Percentiles rank a stretch among this genome's conserved stretches.
Evolutionary conservation across 2,888 invertebrate genomes (phyloP).

Genomic region (Eupsilia transversa): DNA sequence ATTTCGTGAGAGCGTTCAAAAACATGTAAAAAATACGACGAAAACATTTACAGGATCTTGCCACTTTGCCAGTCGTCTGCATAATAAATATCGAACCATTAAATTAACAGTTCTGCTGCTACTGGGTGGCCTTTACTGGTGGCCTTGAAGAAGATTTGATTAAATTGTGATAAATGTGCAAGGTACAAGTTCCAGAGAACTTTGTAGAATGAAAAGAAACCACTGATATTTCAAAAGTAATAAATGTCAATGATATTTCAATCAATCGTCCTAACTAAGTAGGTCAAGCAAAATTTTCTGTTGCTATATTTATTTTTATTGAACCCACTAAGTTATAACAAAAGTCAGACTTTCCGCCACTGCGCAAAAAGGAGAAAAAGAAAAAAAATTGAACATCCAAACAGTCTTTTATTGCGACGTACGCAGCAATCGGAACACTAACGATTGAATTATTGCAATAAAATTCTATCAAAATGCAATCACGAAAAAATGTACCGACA

Average conservation of each 20-base stretch:
- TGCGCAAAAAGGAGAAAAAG: neutral
- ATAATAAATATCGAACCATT: slow-evolving; percentile 25
- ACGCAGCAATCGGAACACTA: slow-evolving; percentile 33
- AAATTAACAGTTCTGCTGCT: slow-evolving; percentile 17
- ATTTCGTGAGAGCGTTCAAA: neutral
- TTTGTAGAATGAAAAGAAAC: neutral
- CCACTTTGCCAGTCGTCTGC: slow-evolving; percentile 6
- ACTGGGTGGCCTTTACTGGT: slow-evolving; percentile 16
- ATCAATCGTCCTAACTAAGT: neutral
- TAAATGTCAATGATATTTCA: neutral
- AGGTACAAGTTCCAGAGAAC: slow-evolving; percentile 22
- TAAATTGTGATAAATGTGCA: slow-evolving; percentile 11
- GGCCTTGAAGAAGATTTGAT: slow-evolving; percentile 36
- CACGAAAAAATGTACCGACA: slow-evolving; percentile 72
- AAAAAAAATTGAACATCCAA: neutral
- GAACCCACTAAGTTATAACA: neutral
- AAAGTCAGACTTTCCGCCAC: neutral
- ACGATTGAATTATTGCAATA: slow-evolving; percentile 44
- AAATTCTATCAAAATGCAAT: slow-evolving; percentile 70
- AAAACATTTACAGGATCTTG: neutral
- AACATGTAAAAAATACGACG: neutral
- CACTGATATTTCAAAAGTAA: neutral
- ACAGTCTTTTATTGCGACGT: slow-evolving; percentile 9
- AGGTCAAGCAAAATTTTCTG: neutral
- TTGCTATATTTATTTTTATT: neutral